Evolutionary conservation across 2,797 vertebrate genomes (phyloP), one percentile per base, ranked within the genome.

Genomic region (Melanotaenia parkinsoni): DNA sequence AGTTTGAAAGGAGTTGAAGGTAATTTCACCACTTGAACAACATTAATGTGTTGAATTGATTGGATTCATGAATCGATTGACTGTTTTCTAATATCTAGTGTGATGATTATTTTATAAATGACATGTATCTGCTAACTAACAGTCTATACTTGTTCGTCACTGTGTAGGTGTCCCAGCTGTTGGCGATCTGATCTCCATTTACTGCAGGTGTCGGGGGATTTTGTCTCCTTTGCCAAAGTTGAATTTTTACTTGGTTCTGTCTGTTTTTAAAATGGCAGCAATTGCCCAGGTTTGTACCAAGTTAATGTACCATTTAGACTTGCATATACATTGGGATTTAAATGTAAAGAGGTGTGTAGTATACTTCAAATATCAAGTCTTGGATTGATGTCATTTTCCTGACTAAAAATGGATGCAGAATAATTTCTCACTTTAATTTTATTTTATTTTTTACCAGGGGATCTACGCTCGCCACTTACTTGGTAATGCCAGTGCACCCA

Each of bases 171-270:
- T 94, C 40, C 96, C 97, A 69, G 76, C 92, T 33, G 81, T 94
- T 80, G 91, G 88, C 60, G 96, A 98, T 53, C 79, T 98, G 70
- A 79, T 94, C 73, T 95, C 92, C 50, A 83, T 96, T 84, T 99
- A 99, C 86, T 95, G 93, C 74, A 92, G 10, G 24, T 95, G 92
- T 76, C 91, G 94, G 16, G 83, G 82, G 67, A 93, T 95, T 74
- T 84, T 86, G 18, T 60, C 85, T 47, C 0, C 83, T 85, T 67
- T 97, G 63, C 82, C 95, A 11, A 84, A 94, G 63, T 84, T 96
- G 58, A 96, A 97, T 86, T 98, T 98, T 87, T 97, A 96, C 77
- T 75, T 97, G 81, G 96, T 96, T n/a, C 86, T 99, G 70, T 95
- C 96, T 0, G 83, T 87, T 74, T 99, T 98, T 89, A 98, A 99